Base-by-base conservation (phyloP, 2,888 invertebrate species). In the Coelogynopora nodosa region DNA sequence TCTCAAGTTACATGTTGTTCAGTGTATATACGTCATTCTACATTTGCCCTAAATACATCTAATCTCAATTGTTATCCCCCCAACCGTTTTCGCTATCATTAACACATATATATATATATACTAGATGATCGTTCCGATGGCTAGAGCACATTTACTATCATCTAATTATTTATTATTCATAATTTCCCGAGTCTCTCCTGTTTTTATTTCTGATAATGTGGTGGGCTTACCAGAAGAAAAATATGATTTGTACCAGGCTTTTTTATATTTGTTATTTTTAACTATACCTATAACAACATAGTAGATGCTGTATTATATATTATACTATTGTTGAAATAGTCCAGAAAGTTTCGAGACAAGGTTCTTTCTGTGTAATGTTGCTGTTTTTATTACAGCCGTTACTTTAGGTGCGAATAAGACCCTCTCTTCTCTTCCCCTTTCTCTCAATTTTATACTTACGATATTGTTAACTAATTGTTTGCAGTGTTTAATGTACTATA, bases 211-310 rank as follows among this genome's bases (percentile, higher is more conserved):
- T 49, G 49, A 49, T 49, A 18, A 49, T 49, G 74, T 74, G 5
- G 74, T 5, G 27, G 5, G 74, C 18, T 74, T 74, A 74, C 74
- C 74, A 74, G 74, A 74, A 74, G 74, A 74, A 74, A 5, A 23
- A 74, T 74, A 74, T 74, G 18, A 74, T 74, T 74, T 74, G 23
- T 74, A 74, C 74, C 74, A 74, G 74, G 74, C 2, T 2, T 74
- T 74, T 74, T 74, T 74, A 74, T 74, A 74, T 26, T 23, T 74
- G 74, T 74, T 74, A 74, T 74, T 74, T 74, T 74, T 74, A 74
- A 23, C 74, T 23, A n/a, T 74, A 49, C n/a, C n/a, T n/a, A n/a
- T n/a, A n/a, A n/a, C n/a, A n/a, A n/a, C n/a, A n/a, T n/a, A n/a
- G n/a, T n/a, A n/a, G n/a, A n/a, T n/a, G n/a, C n/a, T n/a, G n/a